phyloP scores from a whole-genome alignment of 2,113 vertebrate species.

The Osmerus mordax region DNA sequence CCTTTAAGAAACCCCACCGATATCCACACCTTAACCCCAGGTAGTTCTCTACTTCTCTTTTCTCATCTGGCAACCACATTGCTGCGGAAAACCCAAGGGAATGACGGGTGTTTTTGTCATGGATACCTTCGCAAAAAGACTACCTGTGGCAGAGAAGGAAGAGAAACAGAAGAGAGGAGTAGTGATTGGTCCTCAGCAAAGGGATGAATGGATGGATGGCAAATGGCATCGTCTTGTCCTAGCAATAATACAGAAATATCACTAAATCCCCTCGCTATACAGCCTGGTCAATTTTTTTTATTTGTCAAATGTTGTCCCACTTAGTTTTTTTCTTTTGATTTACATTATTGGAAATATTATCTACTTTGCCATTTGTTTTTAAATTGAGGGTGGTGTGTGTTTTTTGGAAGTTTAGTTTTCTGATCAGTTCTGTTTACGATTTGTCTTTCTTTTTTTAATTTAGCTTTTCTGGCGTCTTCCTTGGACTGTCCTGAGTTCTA shows the following conservation, averaged over 20 bases:
- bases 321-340: conserved; percentile 49
- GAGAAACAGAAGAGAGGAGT: conserved; percentile 23
- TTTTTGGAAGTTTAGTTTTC: conserved; percentile 36
- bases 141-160: conserved; percentile 11
- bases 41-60: conserved; percentile 33
- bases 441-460: conserved; percentile 18
- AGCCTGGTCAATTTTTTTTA: conserved; percentile 35
- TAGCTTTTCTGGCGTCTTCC: conserved; percentile 48
- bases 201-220: conserved; percentile 36
- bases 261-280: conserved; percentile 24
- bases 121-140: conserved; percentile 47
- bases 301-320: conserved; percentile 33
- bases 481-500: conserved; percentile 57
- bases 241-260: conserved; percentile 71
- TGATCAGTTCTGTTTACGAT: conserved; percentile 62
- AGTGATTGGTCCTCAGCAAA: conserved; percentile 32
- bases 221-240: conserved; percentile 55
- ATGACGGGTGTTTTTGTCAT: conserved; percentile 18
- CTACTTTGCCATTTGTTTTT: conserved; percentile 62
- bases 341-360: conserved; percentile 45
- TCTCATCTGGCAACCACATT: conserved; percentile 50
- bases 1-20: conserved; percentile 58
- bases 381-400: conserved; percentile 48
- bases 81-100: conserved; percentile 44
- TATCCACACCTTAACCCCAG: conserved; percentile 55